Conservation (phyloP, 2,113 vertebrate species). For the Sitta europaea region DNA sequence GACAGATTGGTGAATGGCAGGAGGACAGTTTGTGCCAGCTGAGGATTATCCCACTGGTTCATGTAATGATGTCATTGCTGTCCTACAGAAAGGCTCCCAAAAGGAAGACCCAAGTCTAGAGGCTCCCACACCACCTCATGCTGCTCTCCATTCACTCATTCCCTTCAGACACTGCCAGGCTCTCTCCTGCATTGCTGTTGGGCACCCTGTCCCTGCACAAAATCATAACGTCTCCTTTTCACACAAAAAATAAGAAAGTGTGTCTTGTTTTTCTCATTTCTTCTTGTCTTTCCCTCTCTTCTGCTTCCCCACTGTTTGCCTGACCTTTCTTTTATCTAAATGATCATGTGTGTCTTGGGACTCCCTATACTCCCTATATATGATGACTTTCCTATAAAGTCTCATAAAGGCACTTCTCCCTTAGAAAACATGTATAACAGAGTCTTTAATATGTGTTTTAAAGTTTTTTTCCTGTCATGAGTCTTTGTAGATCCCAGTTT, state of each 20-base stretch:
- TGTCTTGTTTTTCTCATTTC: neutral
- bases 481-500: neutral
- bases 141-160: neutral
- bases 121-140: neutral
- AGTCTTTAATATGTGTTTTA: neutral
- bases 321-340: neutral
- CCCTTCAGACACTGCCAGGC: neutral
- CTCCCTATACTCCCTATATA: neutral
- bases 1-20: neutral
- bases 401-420: neutral
- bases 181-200: neutral
- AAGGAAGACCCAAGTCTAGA: neutral
- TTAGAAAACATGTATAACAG: neutral
- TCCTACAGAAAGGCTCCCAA: neutral
- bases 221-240: neutral
- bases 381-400: neutral
- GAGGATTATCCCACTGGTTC: neutral
- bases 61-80: neutral
- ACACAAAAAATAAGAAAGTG: neutral
- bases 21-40: neutral
- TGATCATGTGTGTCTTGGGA: fast-evolving
- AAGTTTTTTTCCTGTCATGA: neutral
- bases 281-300: neutral
- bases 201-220: neutral
- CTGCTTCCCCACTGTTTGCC: neutral